phyloP scores from a whole-genome alignment of 2,888 invertebrate genomes.

The Uropetala carovei region DNA sequence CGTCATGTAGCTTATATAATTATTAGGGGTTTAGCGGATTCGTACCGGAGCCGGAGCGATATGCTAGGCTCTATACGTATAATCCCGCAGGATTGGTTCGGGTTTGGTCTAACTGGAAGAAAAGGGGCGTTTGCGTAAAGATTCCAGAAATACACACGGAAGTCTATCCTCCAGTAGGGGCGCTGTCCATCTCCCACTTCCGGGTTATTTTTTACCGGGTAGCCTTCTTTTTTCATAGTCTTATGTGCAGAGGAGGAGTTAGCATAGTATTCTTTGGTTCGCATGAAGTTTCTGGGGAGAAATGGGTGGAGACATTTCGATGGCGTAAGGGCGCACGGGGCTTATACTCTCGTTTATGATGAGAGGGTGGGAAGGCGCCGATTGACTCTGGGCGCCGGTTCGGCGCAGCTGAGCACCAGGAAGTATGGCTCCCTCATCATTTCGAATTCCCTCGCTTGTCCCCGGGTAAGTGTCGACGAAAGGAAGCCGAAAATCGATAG shows the following conservation, averaged over 20 bases:
- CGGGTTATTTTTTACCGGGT: background rate
- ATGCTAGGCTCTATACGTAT: too few relatives aligned
- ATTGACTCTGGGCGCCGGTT: conserved; percentile 54
- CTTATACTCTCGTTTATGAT: too few relatives aligned
- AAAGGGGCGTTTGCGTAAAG: background rate
- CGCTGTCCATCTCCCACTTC: conserved; percentile 23
- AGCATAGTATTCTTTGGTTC: background rate
- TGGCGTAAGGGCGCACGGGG: background rate
- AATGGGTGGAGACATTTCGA: background rate
- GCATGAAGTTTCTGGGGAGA: background rate
- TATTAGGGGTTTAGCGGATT: too few relatives aligned
- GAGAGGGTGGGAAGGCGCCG: conserved; percentile 23
- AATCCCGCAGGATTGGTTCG: too few relatives aligned
- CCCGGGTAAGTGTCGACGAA: conserved; percentile 62
- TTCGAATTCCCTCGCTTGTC: conserved; percentile 64
- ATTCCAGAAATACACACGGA: conserved; percentile 29
- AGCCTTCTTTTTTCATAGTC: background rate
- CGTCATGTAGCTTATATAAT: too few relatives aligned
- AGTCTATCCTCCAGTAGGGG: background rate
- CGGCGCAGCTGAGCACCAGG: conserved; percentile 60
- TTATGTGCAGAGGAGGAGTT: background rate
- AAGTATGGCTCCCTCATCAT: conserved; percentile 62
- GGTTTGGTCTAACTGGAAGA: too few relatives aligned
- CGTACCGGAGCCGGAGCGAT: too few relatives aligned
- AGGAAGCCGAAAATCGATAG: conserved; percentile 62